Evolutionary conservation across 2,113 vertebrate species (phyloP), one percentile per base, ranked within the genome.

Genomic region (Melozone crissalis): DNA sequence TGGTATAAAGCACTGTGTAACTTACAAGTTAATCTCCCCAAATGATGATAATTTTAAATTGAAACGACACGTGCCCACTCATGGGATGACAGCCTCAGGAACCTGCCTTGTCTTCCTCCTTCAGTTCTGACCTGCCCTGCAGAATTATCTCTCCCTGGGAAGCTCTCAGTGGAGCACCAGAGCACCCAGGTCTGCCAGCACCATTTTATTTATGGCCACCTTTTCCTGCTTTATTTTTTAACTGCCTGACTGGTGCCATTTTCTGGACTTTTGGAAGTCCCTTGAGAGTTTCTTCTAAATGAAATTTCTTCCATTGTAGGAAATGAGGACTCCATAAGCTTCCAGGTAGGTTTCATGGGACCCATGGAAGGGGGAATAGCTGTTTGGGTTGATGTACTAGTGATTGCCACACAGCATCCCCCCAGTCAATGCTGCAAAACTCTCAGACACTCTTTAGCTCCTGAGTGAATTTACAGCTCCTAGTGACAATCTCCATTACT

Each of bases 21-120:
- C 54, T 88, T 91, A 79, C 61, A 91, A 88, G 73, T 88, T 90
- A 90, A 94, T 92, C 68, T 93, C 69, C 61, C 47, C 79, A 84
- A 87, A 95, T 73, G 62, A 88, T 96, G 76, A 92, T 96, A 84
- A 90, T 91, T 96, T 96, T 94, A 96, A 93, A 94, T 76, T 1
- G 11, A 85, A 44, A 69, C 30, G 91, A 95, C 92, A 93, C 7
- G 21, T 55, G 46, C 57, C 39, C 67, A 52, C 85, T 94, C 54
- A 1, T 44, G 91, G 93, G 82, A 92, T 75, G 66, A 46, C 66
- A 84, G 69, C 54, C 85, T 82, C 51, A 93, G 68, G 23, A 92
- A 72, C 59, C 16, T 23, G 9, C 35, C 54, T 93, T 90, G 73
- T 93, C 39, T 69, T 75, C 33, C 65, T 91, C 84, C 68, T 94